Conservation (phyloP, 1,140 invertebrate genomes). For the Arion vulgaris region DNA sequence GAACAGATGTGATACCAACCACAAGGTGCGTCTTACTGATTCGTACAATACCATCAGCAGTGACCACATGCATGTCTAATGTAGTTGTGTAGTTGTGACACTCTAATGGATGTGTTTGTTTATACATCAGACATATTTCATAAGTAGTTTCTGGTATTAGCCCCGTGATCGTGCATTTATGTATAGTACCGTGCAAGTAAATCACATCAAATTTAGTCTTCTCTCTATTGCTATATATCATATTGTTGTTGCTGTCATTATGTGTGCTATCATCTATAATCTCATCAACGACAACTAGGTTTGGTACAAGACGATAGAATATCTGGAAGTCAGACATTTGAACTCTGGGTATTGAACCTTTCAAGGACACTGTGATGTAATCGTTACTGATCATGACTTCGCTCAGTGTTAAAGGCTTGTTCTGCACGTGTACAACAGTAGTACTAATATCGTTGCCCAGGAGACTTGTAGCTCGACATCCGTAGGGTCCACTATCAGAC, state of each 20-base stretch:
- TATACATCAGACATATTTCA: conserved; percentile 73
- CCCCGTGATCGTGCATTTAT: conserved; percentile 72
- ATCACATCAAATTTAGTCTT: conserved; percentile 50
- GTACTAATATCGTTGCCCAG: conserved; percentile 65
- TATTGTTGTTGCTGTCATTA: conserved; percentile 2
- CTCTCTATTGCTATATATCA: conserved; percentile 2
- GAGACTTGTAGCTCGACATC: conserved; percentile 62
- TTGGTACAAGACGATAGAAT: conserved; percentile 59
- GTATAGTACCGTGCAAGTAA: conserved; percentile 54
- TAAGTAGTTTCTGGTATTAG: conserved; percentile 71
- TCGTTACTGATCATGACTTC: conserved; percentile 66
- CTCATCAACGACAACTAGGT: background rate
- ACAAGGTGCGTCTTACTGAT: conserved; percentile 56
- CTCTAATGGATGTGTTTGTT: conserved; percentile 68
- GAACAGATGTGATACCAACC: conserved; percentile 60
- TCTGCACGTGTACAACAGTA: conserved; percentile 61
- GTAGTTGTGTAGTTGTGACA: conserved; percentile 68
- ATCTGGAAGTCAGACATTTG: conserved; percentile 71
- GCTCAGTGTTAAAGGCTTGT: conserved; percentile 70
- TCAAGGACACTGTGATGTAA: conserved; percentile 74
- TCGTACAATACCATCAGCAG: conserved; percentile 61
- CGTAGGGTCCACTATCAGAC: conserved; percentile 63
- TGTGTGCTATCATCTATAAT: background rate
- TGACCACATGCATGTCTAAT: conserved; percentile 46
- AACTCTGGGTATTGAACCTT: conserved; percentile 70